Evolutionary conservation across 2,888 invertebrate genomes (phyloP).

Genomic region (Phorcus lineatus): DNA sequence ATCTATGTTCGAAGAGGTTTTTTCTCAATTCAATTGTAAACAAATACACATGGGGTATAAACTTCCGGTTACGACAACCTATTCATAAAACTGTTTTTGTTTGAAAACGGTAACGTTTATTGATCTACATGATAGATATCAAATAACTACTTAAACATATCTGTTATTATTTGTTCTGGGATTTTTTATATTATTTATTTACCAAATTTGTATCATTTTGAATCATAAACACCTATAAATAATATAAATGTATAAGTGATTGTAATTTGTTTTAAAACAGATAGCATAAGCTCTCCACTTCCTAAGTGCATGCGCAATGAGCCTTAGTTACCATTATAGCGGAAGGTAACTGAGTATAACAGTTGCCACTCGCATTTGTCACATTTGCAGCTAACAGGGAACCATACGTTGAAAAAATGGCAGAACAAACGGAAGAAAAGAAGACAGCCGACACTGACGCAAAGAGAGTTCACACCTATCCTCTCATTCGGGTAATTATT

Average conservation of each 20-base stretch:
- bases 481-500: constrained; percentile 84
- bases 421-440: constrained; percentile 71
- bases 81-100: no score
- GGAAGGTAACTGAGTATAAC: constrained; percentile 15
- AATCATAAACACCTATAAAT: neutral
- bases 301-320: constrained; percentile 32
- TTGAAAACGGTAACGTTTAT: no score
- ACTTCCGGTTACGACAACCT: neutral
- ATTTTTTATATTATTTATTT: neutral
- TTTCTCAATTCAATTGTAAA: neutral
- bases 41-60: neutral
- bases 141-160: neutral
- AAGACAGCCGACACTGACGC: constrained; percentile 65
- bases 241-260: constrained; percentile 11
- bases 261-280: constrained; percentile 4
- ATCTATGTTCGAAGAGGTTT: neutral
- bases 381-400: neutral
- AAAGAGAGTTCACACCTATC: constrained; percentile 81
- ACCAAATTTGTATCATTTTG: neutral
- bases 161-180: neutral
- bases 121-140: neutral
- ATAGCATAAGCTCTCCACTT: neutral
- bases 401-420: constrained; percentile 53
- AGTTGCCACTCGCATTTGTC: neutral
- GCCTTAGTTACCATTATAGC: constrained; percentile 35